Evolutionary conservation across 53 echinoderm and acorn worm genomes (phyloP).

Genomic region (Henricia sp.): DNA sequence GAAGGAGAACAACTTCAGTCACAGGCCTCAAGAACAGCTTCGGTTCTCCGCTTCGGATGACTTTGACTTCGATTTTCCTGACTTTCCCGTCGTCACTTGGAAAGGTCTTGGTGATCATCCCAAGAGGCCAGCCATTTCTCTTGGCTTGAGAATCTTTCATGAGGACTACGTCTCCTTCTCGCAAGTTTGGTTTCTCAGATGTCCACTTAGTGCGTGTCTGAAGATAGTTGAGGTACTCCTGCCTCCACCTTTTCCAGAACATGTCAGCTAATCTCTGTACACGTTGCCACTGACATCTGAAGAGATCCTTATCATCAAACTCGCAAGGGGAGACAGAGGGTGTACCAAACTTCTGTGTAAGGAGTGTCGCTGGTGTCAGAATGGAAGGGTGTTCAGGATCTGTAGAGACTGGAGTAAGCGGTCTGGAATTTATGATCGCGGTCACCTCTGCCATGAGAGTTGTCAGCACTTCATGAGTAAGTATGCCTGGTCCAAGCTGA

Average conservation of each 20-base stretch:
- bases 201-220: constrained; percentile 44
- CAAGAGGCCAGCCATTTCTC: constrained; percentile 44
- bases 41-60: neutral
- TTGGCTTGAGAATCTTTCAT: constrained; percentile 42
- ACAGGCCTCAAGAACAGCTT: constrained; percentile 45
- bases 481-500: constrained; percentile 19
- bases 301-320: constrained; percentile 33
- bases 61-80: constrained; percentile 40
- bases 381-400: constrained; percentile 51
- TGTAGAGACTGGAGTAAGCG: constrained; percentile 45
- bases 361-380: constrained; percentile 50
- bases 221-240: constrained; percentile 24
- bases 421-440: constrained; percentile 60
- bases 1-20: constrained; percentile 32
- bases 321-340: neutral
- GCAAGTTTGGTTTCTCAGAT: constrained; percentile 34
- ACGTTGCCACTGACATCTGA: constrained; percentile 34
- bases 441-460: constrained; percentile 64
- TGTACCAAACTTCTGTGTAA: constrained; percentile 50
- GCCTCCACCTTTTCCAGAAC: constrained; percentile 67
- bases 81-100: constrained; percentile 22
- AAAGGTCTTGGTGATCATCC: constrained; percentile 21
- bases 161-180: constrained; percentile 44
- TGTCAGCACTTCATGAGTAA: constrained; percentile 56
- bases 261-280: constrained; percentile 58